Base-by-base conservation (phyloP, 2,113 vertebrate genomes). In the Marcusenius ussheri region DNA sequence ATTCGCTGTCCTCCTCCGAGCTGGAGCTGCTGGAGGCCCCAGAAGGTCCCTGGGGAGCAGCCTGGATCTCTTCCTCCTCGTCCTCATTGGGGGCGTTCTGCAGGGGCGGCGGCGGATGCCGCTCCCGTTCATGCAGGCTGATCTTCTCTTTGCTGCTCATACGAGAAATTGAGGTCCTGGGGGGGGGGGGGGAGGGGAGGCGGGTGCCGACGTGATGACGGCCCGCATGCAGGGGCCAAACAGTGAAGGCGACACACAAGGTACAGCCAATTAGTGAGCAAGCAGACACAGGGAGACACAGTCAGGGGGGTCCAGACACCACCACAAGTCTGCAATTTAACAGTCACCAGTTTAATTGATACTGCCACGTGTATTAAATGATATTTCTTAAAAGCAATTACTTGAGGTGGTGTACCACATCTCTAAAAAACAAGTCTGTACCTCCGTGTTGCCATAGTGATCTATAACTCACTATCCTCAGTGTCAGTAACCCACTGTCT, bases 91-190 rank as follows among this genome's bases (percentile, higher is more conserved):
- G 94, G 90, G 93, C 93, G 89, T 93, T 95, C 89, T 94, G 95
- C 93, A 96, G 93, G 51, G 96, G 94, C 0, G 95, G 95, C 35
- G 95, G 94, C 0, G 95, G 92, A 92, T 96, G 96, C 92, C 96
- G 95, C 93, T 97, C 96, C 1, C 96, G 93, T 92, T 96, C 96
- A 5, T 96, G 96, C 88, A 97, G 94, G 88, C 94, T 95, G 91
- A 96, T 96, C 93, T 97, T 97, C 91, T 97, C 96, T 88, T 94
- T 96, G 91, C 96, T 97, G 95, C 96, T 97, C 96, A 97, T 96
- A 94, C 96, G 96, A 94, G 95, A 97, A 93, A 97, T 96, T 93
- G 96, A 97, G 91, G 95, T 97, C 96, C 96, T 97, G 95, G 93
- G 92, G 92, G 94, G 94, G 92, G 92, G 56, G 91, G 93, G 93